Conservation (phyloP, 2,113 vertebrate genomes). For the Verasper variegatus region DNA sequence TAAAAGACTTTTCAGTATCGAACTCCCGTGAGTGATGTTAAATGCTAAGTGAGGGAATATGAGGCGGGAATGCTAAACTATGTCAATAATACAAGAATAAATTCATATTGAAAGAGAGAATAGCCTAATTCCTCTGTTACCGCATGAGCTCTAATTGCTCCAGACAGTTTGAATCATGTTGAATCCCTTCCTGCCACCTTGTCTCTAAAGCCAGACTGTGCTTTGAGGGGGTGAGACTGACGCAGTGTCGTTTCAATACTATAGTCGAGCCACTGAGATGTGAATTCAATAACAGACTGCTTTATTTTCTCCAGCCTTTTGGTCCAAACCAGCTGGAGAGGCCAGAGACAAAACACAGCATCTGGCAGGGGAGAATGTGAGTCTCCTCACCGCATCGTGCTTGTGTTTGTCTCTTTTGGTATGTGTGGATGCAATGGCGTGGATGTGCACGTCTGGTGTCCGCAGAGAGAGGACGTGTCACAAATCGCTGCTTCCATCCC, state of each 20-base stretch:
- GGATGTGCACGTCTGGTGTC: constrained; percentile 29
- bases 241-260: constrained; percentile 6
- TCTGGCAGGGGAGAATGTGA: constrained; percentile 51
- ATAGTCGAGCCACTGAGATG: constrained; percentile 31
- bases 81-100: constrained; percentile 12
- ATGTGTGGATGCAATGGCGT: constrained; percentile 30
- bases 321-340: constrained; percentile 58
- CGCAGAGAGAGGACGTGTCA: constrained; percentile 45
- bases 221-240: constrained; percentile 10
- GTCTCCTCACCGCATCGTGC: constrained; percentile 2
- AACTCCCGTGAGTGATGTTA: constrained; percentile 9
- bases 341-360: constrained; percentile 57
- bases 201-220: constrained; percentile 23
- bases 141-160: constrained; percentile 5
- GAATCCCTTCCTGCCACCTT: constrained; percentile 10
- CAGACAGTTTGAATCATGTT: constrained; percentile 19
- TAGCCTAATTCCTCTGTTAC: constrained; percentile 3
- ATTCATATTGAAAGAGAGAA: constrained; percentile 16
- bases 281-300: constrained; percentile 35
- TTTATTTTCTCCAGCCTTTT: constrained; percentile 55
- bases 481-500: constrained; percentile 60
- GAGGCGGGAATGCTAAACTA: constrained; percentile 1
- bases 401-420: constrained; percentile 30
- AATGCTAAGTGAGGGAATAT: constrained; percentile 22
- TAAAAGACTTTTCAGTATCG: constrained; percentile 12